Conservation (phyloP, 2,113 vertebrate genomes). For the Myotis brandtii region DNA sequence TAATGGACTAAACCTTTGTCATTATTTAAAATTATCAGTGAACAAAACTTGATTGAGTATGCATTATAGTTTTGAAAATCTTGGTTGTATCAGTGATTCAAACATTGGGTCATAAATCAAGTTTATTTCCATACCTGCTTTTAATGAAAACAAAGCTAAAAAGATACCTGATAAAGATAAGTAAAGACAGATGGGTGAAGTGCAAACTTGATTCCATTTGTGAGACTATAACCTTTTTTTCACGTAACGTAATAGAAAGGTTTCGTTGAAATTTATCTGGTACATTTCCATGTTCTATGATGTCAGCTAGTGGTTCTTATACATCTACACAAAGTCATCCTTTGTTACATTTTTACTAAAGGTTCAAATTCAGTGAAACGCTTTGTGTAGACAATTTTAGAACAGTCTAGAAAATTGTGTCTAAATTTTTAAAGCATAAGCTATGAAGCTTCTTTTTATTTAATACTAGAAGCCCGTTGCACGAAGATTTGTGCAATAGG, state of each 20-base stretch:
- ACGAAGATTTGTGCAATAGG: too few relatives aligned
- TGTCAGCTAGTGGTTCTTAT: background rate
- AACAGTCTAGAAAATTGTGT: conserved; percentile 13
- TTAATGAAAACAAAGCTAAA: conserved; percentile 36
- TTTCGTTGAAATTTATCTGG: conserved; percentile 12
- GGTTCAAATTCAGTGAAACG: background rate
- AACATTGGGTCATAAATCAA: background rate
- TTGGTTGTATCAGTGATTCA: conserved; percentile 16
- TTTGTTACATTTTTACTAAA: conserved; percentile 25
- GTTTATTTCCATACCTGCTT: conserved; percentile 43
- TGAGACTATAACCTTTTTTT: background rate
- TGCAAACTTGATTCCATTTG: background rate
- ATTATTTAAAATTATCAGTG: background rate
- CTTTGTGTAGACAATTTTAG: background rate
- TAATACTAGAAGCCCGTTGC: background rate
- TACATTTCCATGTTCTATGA: background rate
- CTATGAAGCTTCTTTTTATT: background rate
- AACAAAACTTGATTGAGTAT: conserved; percentile 16
- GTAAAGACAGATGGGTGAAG: background rate
- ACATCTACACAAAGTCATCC: background rate
- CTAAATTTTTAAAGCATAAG: background rate
- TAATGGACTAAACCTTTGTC: background rate
- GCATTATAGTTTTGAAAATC: conserved; percentile 29
- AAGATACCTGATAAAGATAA: background rate
- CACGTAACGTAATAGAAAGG: background rate